Evolutionary conservation across 2,888 invertebrate genomes (phyloP).

Genomic region (Pachymerium ferrugineum): DNA sequence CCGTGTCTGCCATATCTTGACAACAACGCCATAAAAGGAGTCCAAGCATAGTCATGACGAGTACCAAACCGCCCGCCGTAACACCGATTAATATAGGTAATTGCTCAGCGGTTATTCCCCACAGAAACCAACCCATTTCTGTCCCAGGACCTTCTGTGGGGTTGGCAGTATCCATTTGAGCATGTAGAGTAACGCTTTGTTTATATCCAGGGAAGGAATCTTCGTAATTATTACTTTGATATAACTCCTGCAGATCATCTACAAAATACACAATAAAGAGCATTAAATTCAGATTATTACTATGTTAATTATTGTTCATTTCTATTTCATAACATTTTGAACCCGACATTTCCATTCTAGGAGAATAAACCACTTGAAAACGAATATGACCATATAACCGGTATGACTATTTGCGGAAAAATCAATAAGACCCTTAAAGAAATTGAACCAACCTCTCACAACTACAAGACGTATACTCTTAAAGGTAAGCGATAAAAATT

Average conservation of each 20-base stretch:
- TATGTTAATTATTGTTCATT: too few relatives aligned
- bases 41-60: constrained; percentile 34
- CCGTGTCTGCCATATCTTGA: constrained; percentile 25
- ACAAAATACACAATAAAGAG: neutral
- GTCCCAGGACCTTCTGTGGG: constrained; percentile 31
- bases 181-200: constrained; percentile 36
- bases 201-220: constrained; percentile 27
- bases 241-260: constrained; percentile 16
- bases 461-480: too few relatives aligned
- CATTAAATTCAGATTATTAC: too few relatives aligned
- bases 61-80: constrained; percentile 35
- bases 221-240: constrained; percentile 25
- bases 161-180: constrained; percentile 18
- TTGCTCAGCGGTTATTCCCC: constrained; percentile 37
- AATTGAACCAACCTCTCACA: too few relatives aligned
- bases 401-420: too few relatives aligned
- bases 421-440: too few relatives aligned
- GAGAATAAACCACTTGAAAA: too few relatives aligned
- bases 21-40: constrained; percentile 36
- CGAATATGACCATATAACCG: too few relatives aligned
- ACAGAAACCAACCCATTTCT: constrained; percentile 36
- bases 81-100: constrained; percentile 36
- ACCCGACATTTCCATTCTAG: too few relatives aligned
- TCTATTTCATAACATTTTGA: too few relatives aligned
- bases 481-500: too few relatives aligned